Conservation (phyloP, 2,888 invertebrate genomes). For the Calameuta pallipes region DNA sequence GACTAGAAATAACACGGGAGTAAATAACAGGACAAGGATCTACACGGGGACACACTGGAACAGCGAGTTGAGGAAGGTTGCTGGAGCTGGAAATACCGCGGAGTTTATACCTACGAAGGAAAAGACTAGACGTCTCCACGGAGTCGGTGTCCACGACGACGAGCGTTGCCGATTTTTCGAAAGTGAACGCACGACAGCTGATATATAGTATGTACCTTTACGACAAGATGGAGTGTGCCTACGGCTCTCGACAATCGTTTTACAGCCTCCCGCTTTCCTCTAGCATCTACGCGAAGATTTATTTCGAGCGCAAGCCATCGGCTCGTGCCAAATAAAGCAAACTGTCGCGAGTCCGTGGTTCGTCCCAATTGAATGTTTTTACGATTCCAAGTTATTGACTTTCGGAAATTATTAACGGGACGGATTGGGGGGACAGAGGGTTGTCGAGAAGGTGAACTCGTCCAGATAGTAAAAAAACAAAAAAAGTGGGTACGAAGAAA, state of each 20-base stretch:
- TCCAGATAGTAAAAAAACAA: not conserved
- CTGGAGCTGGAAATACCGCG: not conserved
- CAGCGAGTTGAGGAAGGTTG: not conserved
- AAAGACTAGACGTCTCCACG: not conserved
- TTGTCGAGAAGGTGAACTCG: not conserved
- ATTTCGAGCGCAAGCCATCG: constrained; percentile 37
- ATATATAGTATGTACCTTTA: not conserved
- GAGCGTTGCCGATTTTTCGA: not conserved
- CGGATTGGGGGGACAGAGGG: not conserved
- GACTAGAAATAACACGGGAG: not conserved
- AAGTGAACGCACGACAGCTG: not conserved
- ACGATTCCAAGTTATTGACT: not conserved
- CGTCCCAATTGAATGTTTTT: not conserved
- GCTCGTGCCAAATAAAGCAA: constrained; percentile 51
- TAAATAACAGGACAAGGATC: not conserved
- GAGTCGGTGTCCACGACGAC: not conserved
- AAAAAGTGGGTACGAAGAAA: constrained; percentile 16
- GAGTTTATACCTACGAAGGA: not conserved
- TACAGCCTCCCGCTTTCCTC: constrained; percentile 42
- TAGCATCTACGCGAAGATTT: constrained; percentile 33
- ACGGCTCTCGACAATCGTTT: constrained; percentile 22
- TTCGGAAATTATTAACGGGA: constrained; percentile 47
- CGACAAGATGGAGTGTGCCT: not conserved
- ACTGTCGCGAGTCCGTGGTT: constrained; percentile 51
- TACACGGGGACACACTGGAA: not conserved